A percentile compares a stretch with the other conserved stretches of the same genome.
phyloP scores from a whole-genome alignment of 2,888 invertebrate species.

The Luperina nickerlii region DNA sequence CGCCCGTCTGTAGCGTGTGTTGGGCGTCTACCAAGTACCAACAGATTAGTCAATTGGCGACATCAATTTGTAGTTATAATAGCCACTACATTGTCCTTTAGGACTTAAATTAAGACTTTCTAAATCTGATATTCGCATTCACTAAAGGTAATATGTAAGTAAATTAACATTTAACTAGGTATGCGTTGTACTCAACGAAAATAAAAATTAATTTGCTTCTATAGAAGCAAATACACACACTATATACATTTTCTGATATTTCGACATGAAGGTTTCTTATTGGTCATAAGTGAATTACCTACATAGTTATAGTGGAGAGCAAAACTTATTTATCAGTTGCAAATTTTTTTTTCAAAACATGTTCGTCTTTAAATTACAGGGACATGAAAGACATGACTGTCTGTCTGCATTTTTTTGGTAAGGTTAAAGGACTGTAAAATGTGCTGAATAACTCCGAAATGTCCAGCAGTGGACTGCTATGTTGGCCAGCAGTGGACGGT shows the following conservation, averaged over 20 bases:
- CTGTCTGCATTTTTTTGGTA: background rate
- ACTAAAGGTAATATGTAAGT: conserved; percentile 7
- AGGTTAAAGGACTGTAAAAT: background rate
- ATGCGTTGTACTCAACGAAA: background rate
- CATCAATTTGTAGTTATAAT: conserved; percentile 69
- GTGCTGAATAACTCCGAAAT: background rate
- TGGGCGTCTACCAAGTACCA: conserved; percentile 65
- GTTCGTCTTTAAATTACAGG: background rate
- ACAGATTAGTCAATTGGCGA: conserved; percentile 68
- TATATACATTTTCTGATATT: background rate
- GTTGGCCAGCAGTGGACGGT: no score
- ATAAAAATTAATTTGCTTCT: no score
- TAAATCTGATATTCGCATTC: conserved; percentile 29
- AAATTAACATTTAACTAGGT: conserved; percentile 18
- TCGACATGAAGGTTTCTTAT: background rate
- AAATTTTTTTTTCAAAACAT: no score
- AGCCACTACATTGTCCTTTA: conserved; percentile 54
- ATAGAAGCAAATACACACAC: background rate
- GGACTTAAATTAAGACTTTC: conserved; percentile 53
- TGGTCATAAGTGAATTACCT: background rate
- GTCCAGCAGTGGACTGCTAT: background rate
- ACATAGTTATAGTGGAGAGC: background rate
- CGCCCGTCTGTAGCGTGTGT: conserved; percentile 56
- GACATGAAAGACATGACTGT: no score
- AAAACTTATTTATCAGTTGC: background rate